A percentile compares a stretch with the other conserved stretches of the same genome.
Evolutionary conservation across 2,888 invertebrate genomes (phyloP).

Genomic region (Antheraea assamensis): DNA sequence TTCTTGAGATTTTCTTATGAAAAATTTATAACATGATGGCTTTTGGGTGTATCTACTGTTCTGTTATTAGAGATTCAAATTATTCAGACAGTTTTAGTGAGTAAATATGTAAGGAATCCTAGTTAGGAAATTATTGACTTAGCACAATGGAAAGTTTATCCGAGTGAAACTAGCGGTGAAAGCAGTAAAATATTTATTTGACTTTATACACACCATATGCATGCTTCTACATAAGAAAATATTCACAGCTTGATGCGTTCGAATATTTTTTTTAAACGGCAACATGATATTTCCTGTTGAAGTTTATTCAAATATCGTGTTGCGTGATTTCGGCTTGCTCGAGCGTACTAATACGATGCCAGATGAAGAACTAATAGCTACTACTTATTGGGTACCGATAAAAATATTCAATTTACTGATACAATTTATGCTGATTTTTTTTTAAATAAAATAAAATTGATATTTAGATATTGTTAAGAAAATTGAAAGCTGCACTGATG

Average conservation of each 20-base stretch:
- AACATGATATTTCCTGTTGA: neutral
- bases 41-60: too few relatives aligned
- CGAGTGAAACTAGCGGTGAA: conserved; percentile 50
- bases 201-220: conserved; percentile 16
- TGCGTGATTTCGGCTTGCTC: neutral
- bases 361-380: neutral
- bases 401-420: neutral
- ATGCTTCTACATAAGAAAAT: conserved; percentile 19
- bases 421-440: neutral
- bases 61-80: neutral
- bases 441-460: neutral
- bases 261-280: neutral
- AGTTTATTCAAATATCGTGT: neutral
- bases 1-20: too few relatives aligned
- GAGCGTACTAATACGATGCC: neutral
- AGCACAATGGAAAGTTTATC: conserved; percentile 37
- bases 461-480: neutral
- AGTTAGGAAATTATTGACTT: conserved; percentile 16
- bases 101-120: neutral
- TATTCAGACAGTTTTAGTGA: neutral
- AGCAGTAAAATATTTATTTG: conserved; percentile 43
- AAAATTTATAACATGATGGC: too few relatives aligned
- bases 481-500: neutral
- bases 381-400: neutral
- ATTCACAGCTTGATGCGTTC: conserved; percentile 1